Base-by-base conservation (phyloP, 1,140 invertebrate genomes). In the Cyphomyrmex costatus region DNA sequence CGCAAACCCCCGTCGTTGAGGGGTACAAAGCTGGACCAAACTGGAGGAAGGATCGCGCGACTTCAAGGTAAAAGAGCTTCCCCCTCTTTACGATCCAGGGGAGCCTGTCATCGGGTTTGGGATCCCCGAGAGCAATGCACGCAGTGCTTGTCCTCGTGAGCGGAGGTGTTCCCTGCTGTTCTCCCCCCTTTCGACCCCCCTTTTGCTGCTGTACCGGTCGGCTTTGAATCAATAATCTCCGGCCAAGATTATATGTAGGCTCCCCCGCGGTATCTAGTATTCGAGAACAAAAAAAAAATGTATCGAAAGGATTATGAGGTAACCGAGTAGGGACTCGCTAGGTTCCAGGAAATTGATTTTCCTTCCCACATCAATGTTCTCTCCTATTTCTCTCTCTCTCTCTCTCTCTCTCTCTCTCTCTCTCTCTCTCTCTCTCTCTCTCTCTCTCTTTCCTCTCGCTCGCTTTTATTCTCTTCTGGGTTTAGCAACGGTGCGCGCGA, bases 161-260 rank as follows among this genome's bases (percentile, higher is more conserved):
- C 70, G 68, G 74, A 78, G 73, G 87, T 53, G 21, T 7, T 36
- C 46, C 79, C 53, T 27, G 33, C 33, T 46, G 56, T 0, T 5
- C 60, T 33, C 83, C 56, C 84, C 19, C 16, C 19, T 53, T 58
- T 56, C 12, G 0, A 21, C 53, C 27, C 49, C 46, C 27, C 65
- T 56, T 53, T 53, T 46, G 66, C 63, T 51, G 27, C 63, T 46
- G 30, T 66, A 80, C 73, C 86, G 77, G 77, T 83, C 86, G 63
- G 86, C 87, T 91, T 91, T 87, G 90, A 91, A 91, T 91, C 90
- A 91, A 91, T 91, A 91, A 91, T 89, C 90, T 91, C 89, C 80
- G 77, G 77, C 70, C 85, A 91, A 88, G 90, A 91, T 91, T 91
- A 89, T 86, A 90, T 90, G 86, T 85, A 88, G 63, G 66, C 58